Conservation (phyloP, 2,113 vertebrate genomes). For the Oreotrochilus melanogaster region DNA sequence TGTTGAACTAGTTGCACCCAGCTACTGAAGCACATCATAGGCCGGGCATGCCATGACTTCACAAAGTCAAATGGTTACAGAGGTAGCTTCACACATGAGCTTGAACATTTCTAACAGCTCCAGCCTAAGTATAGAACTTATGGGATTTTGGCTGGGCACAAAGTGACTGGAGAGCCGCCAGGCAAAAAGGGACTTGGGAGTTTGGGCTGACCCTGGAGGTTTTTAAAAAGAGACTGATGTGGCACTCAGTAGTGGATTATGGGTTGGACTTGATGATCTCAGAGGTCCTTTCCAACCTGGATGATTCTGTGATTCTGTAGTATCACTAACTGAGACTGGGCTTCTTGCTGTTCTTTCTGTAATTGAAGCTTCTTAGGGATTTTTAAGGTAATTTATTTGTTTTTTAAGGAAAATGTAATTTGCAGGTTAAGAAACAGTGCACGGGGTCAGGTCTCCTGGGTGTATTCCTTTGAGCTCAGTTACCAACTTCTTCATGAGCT, state of each 20-base stretch:
- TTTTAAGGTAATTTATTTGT: conserved; percentile 60
- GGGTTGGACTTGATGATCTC: too few species aligned
- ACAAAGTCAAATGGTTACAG: conserved; percentile 28
- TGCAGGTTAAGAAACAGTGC: conserved; percentile 54
- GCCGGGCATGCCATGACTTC: conserved; percentile 12
- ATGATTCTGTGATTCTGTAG: neutral
- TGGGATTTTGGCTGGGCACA: too few species aligned
- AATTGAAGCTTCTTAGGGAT: conserved; percentile 57
- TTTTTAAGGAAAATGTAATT: conserved; percentile 70
- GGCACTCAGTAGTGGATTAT: too few species aligned
- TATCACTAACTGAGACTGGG: neutral
- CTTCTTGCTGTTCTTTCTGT: conserved; percentile 35
- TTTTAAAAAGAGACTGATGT: too few species aligned
- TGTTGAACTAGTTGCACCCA: neutral
- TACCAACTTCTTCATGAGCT: neutral
- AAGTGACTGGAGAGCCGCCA: too few species aligned
- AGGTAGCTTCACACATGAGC: neutral
- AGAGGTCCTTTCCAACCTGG: too few species aligned
- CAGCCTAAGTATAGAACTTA: neutral
- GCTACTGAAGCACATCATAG: neutral
- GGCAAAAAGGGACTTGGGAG: too few species aligned
- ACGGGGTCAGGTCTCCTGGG: conserved; percentile 43
- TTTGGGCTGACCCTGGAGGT: too few species aligned
- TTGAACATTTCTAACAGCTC: neutral
- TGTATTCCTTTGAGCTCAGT: conserved; percentile 14